Conservation (phyloP, 2,113 vertebrate genomes). For the Tinamus guttatus region DNA sequence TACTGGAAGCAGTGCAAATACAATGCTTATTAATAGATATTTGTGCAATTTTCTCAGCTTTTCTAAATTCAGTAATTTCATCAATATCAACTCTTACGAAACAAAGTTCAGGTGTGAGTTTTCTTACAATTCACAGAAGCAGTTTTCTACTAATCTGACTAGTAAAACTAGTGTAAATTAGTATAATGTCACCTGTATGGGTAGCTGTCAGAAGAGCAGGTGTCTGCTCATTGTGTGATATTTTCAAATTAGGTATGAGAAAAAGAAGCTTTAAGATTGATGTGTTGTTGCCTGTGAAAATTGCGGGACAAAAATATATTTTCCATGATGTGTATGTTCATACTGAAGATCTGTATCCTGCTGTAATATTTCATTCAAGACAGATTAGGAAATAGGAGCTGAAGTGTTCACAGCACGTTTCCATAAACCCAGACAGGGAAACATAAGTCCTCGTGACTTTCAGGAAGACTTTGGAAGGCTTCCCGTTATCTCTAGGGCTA, state of each 20-base stretch:
- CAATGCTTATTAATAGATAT: not conserved
- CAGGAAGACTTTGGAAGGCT: not conserved
- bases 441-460: not conserved
- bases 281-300: not conserved
- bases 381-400: not conserved
- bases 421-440: not conserved
- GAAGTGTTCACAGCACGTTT: not conserved
- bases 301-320: not conserved
- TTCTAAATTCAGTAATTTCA: not conserved
- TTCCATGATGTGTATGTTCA: not conserved
- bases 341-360: not conserved
- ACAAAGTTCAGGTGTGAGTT: not conserved
- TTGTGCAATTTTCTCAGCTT: not conserved
- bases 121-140: not conserved
- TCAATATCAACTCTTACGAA: not conserved
- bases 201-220: not conserved
- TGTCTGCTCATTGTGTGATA: not conserved
- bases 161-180: not conserved
- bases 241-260: not conserved
- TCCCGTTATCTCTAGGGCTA: not conserved
- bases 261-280: not conserved
- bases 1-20: not conserved
- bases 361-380: not conserved
- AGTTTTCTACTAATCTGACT: not conserved
- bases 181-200: not conserved